Base-by-base conservation (phyloP, 2,113 vertebrate genomes). In the Megaceryle maxima region DNA sequence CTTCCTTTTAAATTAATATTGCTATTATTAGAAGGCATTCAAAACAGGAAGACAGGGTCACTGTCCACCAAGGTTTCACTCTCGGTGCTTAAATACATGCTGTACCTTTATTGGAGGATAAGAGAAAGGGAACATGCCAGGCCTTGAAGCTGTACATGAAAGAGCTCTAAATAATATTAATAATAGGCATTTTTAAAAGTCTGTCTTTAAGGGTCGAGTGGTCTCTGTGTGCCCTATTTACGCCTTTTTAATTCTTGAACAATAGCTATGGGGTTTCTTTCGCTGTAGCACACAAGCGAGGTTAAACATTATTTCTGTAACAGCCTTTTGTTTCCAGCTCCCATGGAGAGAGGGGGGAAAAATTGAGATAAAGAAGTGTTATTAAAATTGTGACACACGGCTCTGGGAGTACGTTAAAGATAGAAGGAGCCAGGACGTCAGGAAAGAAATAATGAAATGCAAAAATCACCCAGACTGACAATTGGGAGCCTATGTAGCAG, bases 371-470 rank as follows among this genome's bases (percentile, higher is more conserved):
- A 98, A 98, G 97, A 98, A 98, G 97, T 97, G 97, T 98, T 98
- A 98, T 98, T 98, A 98, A 98, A 98, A 98, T 98, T 97, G 97
- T 98, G 98, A 98, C 97, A 98, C 94, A 88, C 81, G 75, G 96
- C 97, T 97, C 92, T 91, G 91, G 96, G 96, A 97, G 97, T 97
- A 92, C 69, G 95, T 95, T 97, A 96, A 96, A 97, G 90, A 97
- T 94, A 97, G 97, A 97, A 98, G 97, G 97, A 97, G 97, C 97
- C 97, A 97, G 97, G 97, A 98, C 98, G 97, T 98, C 98, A 98
- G 98, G 96, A 98, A 97, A 96, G 97, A 98, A 97, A 98, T 99
- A 99, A 99, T 99, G 98, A 99, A 99, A 99, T 99, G 98, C 98
- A 98, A 98, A 98, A 98, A 98, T 98, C 98, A 89, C 90, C 98